Conservation (phyloP, 2,888 invertebrate genomes). For the Dendrolimus pini region DNA sequence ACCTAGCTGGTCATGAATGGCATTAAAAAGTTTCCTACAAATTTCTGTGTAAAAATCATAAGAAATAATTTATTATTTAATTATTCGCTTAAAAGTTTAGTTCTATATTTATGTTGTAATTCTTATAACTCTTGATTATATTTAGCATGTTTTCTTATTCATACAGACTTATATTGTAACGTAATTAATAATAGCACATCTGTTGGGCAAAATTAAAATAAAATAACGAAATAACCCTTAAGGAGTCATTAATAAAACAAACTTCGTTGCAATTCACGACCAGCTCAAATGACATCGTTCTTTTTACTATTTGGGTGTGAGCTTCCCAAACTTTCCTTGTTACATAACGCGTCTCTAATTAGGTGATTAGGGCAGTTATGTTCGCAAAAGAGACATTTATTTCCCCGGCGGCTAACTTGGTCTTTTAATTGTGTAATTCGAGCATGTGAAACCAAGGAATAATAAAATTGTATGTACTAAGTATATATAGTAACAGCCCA, state of each 20-base stretch:
- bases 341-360: constrained; percentile 42
- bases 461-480: constrained; percentile 18
- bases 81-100: no score
- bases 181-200: no score
- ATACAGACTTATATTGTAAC: no score
- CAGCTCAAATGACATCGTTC: constrained; percentile 4
- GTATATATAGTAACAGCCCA: neutral
- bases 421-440: constrained; percentile 29
- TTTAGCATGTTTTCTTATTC: no score
- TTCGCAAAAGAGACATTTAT: constrained; percentile 42
- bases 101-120: no score
- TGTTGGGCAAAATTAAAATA: no score
- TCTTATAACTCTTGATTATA: no score
- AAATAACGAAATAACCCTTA: neutral
- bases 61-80: no score
- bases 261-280: neutral
- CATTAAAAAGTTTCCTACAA: no score
- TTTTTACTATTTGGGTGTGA: constrained; percentile 20
- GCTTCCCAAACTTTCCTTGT: constrained; percentile 24
- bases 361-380: constrained; percentile 36
- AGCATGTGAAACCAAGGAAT: constrained; percentile 21
- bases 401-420: constrained; percentile 27
- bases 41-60: no score
- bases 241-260: neutral
- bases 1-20: no score